These are phyloP conservation scores for Barnardius zonarius DNA, from an alignment of 2,113 vertebrate genomes.

Conservation along the genomic window DNA sequence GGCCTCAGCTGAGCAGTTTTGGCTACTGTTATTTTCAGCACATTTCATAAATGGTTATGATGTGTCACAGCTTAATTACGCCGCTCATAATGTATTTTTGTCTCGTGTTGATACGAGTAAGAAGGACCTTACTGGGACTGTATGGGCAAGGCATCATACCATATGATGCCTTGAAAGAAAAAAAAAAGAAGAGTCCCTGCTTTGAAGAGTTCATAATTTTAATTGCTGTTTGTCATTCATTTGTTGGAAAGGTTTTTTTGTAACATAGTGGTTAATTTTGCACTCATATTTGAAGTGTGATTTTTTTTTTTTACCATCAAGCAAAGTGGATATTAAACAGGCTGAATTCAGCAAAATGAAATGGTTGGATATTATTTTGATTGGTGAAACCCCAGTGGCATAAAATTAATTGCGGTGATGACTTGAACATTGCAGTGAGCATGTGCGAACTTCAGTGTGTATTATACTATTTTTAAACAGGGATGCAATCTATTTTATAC, in stretches of 20 bases:
- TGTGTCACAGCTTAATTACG: background rate
- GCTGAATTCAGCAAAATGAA: conserved; percentile 37
- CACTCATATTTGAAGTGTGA: conserved; percentile 1
- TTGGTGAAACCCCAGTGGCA: conserved; percentile 12
- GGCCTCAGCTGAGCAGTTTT: background rate
- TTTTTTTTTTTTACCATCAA: conserved; percentile 16
- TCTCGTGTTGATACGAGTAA: background rate
- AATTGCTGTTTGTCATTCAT: conserved; percentile 10
- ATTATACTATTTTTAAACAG: conserved; percentile 36
- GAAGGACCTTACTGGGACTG: background rate
- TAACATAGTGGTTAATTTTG: background rate
- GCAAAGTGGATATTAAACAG: background rate
- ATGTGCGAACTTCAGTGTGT: background rate
- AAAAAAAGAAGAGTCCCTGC: background rate
- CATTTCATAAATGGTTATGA: background rate
- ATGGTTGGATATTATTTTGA: conserved; percentile 37
- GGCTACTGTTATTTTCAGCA: background rate
- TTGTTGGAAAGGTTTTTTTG: background rate
- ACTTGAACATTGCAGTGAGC: conserved; percentile 22
- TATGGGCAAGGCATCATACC: background rate
- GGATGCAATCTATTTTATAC: background rate
- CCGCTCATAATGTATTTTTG: background rate
- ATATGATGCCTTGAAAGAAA: background rate
- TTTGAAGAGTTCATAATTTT: conserved; percentile 11
- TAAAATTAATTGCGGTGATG: conserved; percentile 5